Conservation (phyloP, 2,797 vertebrate species). For the Discoglossus pictus region DNA sequence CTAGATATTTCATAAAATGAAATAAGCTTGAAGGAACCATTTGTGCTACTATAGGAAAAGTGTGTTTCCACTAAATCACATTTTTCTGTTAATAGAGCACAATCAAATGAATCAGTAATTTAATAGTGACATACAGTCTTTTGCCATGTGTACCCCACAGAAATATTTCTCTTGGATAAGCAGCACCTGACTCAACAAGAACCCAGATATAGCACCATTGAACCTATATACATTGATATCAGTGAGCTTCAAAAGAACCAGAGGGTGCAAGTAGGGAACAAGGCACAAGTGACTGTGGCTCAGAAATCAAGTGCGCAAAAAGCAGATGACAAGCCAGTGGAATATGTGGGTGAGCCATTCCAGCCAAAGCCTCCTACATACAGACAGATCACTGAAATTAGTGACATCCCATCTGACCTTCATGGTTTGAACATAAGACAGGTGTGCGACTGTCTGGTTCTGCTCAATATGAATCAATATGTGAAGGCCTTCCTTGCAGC, state of each 20-base stretch:
- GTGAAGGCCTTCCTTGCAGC: constrained; percentile 26
- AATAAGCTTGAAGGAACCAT: no score
- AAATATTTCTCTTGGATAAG: constrained; percentile 48
- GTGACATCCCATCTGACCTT: constrained; percentile 39
- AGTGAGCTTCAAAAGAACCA: background rate
- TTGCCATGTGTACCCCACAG: constrained; percentile 16
- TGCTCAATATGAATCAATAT: constrained; percentile 50
- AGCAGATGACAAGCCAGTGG: background rate
- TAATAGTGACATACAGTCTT: background rate
- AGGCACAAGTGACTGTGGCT: background rate
- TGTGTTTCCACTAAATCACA: no score
- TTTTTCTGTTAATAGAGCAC: no score
- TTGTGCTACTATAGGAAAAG: no score
- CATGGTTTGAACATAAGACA: constrained; percentile 33
- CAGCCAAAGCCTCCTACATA: background rate
- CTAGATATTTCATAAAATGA: no score
- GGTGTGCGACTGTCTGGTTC: constrained; percentile 45
- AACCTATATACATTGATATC: constrained; percentile 49
- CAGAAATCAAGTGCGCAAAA: background rate
- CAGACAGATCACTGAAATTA: background rate
- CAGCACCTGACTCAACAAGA: constrained; percentile 11
- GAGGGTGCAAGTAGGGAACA: background rate
- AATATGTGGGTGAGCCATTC: background rate
- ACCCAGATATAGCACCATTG: constrained; percentile 34
- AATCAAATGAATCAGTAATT: background rate